A percentile compares a stretch with the other conserved stretches of the same genome.
Evolutionary conservation across 2,113 vertebrate species (phyloP).

Genomic region (Takifugu bimaculatus): DNA sequence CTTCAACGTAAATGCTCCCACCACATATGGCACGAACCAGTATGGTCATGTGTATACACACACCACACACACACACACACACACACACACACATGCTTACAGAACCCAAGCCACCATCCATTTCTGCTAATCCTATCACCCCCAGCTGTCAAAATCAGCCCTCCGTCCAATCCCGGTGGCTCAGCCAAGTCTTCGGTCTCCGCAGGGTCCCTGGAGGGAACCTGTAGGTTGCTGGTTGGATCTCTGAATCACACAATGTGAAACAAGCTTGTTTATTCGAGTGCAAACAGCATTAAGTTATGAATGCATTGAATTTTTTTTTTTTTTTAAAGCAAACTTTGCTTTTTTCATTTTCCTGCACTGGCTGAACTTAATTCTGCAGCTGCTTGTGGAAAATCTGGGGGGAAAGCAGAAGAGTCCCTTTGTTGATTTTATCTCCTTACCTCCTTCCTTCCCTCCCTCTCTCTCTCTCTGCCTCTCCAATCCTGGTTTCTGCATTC

Average conservation of each 20-base stretch:
- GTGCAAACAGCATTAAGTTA: slow-evolving; percentile 7
- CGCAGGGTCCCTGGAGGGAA: slow-evolving; percentile 43
- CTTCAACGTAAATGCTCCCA: slow-evolving; percentile 41
- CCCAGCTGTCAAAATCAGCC: slow-evolving; percentile 67
- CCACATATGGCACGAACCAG: slow-evolving; percentile 47
- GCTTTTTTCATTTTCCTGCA: background rate
- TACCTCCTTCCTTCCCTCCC: background rate
- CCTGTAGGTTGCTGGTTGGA: slow-evolving; percentile 42
- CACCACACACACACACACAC: slow-evolving; percentile 12
- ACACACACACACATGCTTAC: slow-evolving; percentile 42
- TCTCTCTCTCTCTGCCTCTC: no score
- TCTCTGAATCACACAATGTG: slow-evolving; percentile 3
- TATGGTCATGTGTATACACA: slow-evolving; percentile 8
- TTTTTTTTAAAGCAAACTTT: background rate
- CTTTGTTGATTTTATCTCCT: background rate
- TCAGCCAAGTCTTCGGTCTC: slow-evolving; percentile 25
- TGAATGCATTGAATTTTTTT: background rate
- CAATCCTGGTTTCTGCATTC: no score
- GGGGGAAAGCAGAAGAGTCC: background rate
- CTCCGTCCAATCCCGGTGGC: slow-evolving; percentile 39
- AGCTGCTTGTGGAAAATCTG: slow-evolving; percentile 10
- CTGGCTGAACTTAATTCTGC: slow-evolving; percentile 11
- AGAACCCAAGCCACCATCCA: slow-evolving; percentile 41
- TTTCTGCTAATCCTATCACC: slow-evolving; percentile 62
- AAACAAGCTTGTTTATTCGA: background rate